These are phyloP conservation scores for Emys orbicularis DNA, from an alignment of 2,797 vertebrate genomes.

Conservation along the genomic window DNA sequence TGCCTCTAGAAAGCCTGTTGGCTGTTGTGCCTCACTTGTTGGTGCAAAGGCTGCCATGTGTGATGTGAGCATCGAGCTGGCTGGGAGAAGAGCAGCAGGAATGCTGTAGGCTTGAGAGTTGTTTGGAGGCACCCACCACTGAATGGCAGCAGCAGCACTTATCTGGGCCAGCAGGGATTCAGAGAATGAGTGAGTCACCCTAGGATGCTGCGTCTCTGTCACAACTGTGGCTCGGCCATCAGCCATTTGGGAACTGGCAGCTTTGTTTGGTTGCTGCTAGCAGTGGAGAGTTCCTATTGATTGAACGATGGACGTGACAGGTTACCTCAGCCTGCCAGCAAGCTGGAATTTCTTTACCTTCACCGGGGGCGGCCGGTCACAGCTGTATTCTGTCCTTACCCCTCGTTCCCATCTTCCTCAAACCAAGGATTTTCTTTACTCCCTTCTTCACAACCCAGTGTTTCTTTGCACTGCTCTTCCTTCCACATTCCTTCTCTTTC, in stretches of 20 bases:
- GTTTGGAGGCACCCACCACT: slow-evolving; percentile 46
- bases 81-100: slow-evolving; percentile 44
- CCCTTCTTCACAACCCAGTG: background rate
- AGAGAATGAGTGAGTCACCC: slow-evolving; percentile 68
- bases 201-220: slow-evolving; percentile 28
- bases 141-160: slow-evolving; percentile 61
- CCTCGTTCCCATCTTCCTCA: background rate
- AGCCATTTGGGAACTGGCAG: slow-evolving; percentile 66
- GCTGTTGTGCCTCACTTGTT: background rate
- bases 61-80: background rate
- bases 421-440: background rate
- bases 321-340: background rate
- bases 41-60: background rate
- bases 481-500: background rate
- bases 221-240: slow-evolving; percentile 70
- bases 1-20: background rate
- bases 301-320: background rate
- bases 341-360: background rate
- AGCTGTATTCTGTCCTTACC: background rate
- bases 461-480: rapidly evolving
- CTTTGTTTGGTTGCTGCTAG: slow-evolving; percentile 72
- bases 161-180: slow-evolving; percentile 73
- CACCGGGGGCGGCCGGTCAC: background rate
- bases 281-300: slow-evolving; percentile 61
- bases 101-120: slow-evolving; percentile 40